Base-by-base conservation (phyloP, 2,888 invertebrate genomes). In the Caenorhabditis sp. region DNA sequence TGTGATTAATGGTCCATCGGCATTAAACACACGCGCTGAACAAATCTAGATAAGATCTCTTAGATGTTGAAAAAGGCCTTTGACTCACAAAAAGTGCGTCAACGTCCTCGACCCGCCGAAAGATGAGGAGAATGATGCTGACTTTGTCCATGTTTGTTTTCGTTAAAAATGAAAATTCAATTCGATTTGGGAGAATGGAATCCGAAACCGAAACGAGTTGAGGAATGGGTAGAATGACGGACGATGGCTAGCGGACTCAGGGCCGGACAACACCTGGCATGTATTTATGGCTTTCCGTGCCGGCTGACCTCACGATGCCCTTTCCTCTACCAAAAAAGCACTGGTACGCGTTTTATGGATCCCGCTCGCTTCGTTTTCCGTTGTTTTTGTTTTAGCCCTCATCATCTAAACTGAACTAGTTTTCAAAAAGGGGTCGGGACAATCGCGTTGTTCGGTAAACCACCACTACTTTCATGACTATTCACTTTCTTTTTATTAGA, bases 271-370 rank as follows among this genome's bases (percentile, higher is more conserved):
- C 76, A 76, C 67, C 76, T 76, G 76, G 50, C 58, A 62, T 71
- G 22, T 20, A 60, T 76, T 76, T 61, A 76, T 68, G 74, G 51
- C 28, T 37, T 24, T 15, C 37, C 60, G 61, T 61, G 26, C 44
- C 26, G 76, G 44, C 40, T 67, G 76, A 67, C 76, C 76, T 67
- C 76, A 67, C 67, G 61, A 24, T 76, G 67, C 28, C 76, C 76
- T 76, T 55, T 44, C 20, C 56, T 24, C 37, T n/a, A 18, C 20
- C 22, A 56, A 64, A 74, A 67, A 60, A 60, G n/a, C 67, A 60
- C 56, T 53, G 60, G 58, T 51, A 51, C 47, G 24, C 60, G 18
- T 61, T 76, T 76, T 76, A 76, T 76, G 60, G 76, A 61, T 67
- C 37, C 55, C 60, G n/a, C n/a, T n/a, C n/a, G n/a, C n/a, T n/a